Percentiles rank a stretch among this genome's conserved stretches.
phyloP scores from a whole-genome alignment of 2,888 invertebrate species.

The Perithous albicinctus region DNA sequence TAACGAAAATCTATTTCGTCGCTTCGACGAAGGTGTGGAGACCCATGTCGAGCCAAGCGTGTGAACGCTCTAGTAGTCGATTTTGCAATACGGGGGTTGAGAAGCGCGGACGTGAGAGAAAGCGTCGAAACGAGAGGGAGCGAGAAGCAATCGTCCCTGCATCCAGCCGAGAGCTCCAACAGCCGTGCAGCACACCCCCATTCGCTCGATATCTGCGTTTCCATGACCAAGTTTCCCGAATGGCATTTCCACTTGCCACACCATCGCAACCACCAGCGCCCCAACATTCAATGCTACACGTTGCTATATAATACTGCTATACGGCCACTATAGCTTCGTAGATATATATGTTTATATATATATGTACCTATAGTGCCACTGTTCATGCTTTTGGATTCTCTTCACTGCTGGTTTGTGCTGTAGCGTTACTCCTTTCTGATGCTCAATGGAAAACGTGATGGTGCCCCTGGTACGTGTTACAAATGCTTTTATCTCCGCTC shows the following conservation, averaged over 20 bases:
- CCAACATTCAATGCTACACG: conserved; percentile 2
- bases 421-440: not conserved
- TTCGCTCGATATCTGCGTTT: conserved; percentile 50
- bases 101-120: conserved; percentile 16
- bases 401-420: conserved; percentile 5
- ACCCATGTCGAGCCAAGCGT: conserved; percentile 68
- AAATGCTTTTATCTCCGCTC: conserved; percentile 54
- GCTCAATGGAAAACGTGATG: conserved; percentile 39
- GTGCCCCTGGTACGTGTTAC: conserved; percentile 10
- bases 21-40: conserved; percentile 68
- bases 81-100: conserved; percentile 62
- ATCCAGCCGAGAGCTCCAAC: conserved; percentile 45
- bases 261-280: conserved; percentile 42
- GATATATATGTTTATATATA: not conserved
- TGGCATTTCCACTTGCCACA: conserved; percentile 50
- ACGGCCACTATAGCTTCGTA: conserved; percentile 10
- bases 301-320: conserved; percentile 40
- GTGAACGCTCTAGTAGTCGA: conserved; percentile 72
- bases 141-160: conserved; percentile 37
- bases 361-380: not conserved
- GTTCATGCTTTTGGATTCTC: conserved; percentile 10
- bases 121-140: conserved; percentile 26
- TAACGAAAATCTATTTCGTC: conserved; percentile 81
- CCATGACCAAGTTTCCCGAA: conserved; percentile 58
- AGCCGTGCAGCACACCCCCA: conserved; percentile 22